Conservation (phyloP, 2,797 vertebrate species). For the Rhynchotus rufescens region DNA sequence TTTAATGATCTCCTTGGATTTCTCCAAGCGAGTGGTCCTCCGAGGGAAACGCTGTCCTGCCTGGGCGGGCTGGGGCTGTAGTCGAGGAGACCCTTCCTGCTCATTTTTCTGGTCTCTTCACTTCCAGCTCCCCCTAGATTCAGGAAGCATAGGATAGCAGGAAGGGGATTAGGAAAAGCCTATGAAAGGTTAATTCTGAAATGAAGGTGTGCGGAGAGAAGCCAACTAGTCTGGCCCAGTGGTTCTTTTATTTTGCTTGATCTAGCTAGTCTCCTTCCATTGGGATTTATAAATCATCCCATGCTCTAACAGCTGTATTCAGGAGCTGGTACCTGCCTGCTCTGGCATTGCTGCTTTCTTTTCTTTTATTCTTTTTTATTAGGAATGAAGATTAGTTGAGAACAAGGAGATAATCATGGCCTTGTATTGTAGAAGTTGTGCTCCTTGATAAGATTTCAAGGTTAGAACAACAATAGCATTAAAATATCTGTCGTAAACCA, state of each 20-base stretch:
- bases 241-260: background rate
- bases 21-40: background rate
- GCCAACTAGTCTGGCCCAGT: background rate
- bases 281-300: background rate
- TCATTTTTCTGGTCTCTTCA: background rate
- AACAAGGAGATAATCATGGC: background rate
- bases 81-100: background rate
- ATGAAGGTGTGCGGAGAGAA: background rate
- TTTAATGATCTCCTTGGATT: background rate
- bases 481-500: conserved; percentile 36
- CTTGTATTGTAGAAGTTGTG: background rate
- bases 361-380: background rate
- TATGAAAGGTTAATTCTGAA: background rate
- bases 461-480: conserved; percentile 28
- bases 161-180: background rate
- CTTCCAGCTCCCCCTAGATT: accelerated
- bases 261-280: background rate
- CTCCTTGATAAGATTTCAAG: conserved; percentile 63
- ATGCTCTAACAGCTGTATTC: background rate
- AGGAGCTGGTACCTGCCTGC: background rate
- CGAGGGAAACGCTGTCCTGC: accelerated
- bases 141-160: background rate
- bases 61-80: background rate
- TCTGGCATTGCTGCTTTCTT: background rate
- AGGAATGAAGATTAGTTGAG: background rate